Evolutionary conservation across 2,797 vertebrate genomes (phyloP).

Genomic region (Enteromius anoplus): DNA sequence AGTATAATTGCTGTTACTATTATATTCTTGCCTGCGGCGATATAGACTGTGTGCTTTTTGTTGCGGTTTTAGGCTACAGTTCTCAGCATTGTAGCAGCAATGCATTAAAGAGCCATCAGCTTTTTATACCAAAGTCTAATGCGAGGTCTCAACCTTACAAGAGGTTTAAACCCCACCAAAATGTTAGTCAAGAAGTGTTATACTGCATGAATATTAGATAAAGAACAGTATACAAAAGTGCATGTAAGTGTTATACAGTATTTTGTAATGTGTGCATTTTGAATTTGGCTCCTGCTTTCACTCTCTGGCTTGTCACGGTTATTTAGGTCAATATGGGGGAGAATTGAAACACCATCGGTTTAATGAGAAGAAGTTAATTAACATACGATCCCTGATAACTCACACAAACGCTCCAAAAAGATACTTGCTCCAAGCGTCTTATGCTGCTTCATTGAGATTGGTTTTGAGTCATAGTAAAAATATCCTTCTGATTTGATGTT

Average conservation of each 20-base stretch:
- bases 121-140: neutral
- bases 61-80: constrained; percentile 6
- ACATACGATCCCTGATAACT: constrained; percentile 41
- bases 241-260: neutral
- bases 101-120: constrained; percentile 26
- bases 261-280: neutral
- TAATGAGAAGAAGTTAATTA: constrained; percentile 63
- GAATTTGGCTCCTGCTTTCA: constrained; percentile 52
- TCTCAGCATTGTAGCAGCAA: neutral
- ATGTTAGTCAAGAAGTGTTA: constrained; percentile 11
- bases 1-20: constrained; percentile 40
- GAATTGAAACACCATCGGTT: constrained; percentile 52
- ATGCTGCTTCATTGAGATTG: neutral
- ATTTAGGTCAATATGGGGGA: constrained; percentile 72
- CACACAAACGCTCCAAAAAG: constrained; percentile 15
- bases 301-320: constrained; percentile 62
- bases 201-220: constrained; percentile 11
- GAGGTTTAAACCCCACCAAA: neutral
- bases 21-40: constrained; percentile 9
- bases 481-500: neutral
- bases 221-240: neutral
- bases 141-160: neutral
- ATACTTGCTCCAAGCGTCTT: constrained; percentile 12
- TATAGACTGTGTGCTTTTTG: constrained; percentile 10
- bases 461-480: constrained; percentile 12